A percentile compares a stretch with the other conserved stretches of the same genome.
Evolutionary conservation across 2,113 vertebrate species (phyloP).

Genomic region (Pelodiscus sinensis): DNA sequence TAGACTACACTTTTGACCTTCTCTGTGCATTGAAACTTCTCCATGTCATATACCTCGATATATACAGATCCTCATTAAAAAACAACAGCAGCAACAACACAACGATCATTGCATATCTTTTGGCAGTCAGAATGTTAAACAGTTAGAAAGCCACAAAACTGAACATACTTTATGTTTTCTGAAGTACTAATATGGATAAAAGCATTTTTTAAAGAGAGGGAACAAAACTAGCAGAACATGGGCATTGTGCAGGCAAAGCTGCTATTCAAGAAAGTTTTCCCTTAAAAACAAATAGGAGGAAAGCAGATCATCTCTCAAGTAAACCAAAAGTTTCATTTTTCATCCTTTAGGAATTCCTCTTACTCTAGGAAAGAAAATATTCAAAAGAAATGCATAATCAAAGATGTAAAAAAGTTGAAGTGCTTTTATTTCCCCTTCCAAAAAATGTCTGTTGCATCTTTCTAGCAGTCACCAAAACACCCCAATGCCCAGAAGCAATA

Average conservation of each 20-base stretch:
- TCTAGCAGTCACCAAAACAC: slow-evolving; percentile 12
- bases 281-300: neutral
- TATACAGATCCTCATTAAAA: neutral
- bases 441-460: neutral
- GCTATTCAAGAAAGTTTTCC: neutral
- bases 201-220: neutral
- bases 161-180: neutral
- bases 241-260: neutral
- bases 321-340: neutral
- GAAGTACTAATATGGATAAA: neutral
- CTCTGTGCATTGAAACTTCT: neutral
- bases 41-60: neutral
- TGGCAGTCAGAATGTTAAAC: neutral
- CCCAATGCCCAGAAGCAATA: slow-evolving; percentile 7
- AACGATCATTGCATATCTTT: neutral
- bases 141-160: neutral
- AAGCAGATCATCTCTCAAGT: neutral
- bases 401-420: neutral
- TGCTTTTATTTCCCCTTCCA: neutral
- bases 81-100: too few species aligned
- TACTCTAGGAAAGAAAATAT: neutral
- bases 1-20: neutral
- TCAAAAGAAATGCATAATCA: neutral
- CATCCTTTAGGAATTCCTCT: neutral
- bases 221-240: neutral